Percentiles rank a stretch among this genome's conserved stretches.
Evolutionary conservation across 2,797 vertebrate species (phyloP).

Genomic region (Gambusia yucatana): DNA sequence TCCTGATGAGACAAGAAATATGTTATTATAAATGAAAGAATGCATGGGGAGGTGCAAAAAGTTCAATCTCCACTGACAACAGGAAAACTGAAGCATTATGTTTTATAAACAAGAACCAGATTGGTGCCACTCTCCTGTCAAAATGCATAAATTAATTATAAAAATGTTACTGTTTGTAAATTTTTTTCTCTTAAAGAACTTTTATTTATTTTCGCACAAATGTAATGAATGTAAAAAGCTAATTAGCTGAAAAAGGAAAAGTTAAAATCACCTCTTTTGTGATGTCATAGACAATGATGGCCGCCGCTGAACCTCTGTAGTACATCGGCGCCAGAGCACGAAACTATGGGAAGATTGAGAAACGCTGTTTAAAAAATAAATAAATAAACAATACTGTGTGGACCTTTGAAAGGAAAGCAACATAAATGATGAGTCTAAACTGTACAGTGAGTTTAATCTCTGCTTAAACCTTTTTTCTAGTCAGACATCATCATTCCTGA

Average conservation of each 20-base stretch:
- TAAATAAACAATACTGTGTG: constrained; percentile 1
- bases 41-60: neutral
- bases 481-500: constrained; percentile 6
- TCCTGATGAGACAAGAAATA: constrained; percentile 80
- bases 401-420: constrained; percentile 12
- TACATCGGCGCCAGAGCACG: constrained; percentile 98
- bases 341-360: constrained; percentile 82
- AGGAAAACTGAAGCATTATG: neutral
- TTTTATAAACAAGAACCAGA: neutral
- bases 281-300: constrained; percentile 98
- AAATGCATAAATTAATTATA: neutral
- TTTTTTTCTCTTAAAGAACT: neutral
- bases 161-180: neutral
- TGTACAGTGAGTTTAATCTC: constrained; percentile 9
- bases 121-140: neutral
- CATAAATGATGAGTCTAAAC: neutral
- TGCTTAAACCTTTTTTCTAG: neutral
- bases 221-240: neutral
- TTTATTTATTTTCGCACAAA: neutral
- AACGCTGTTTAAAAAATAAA: neutral
- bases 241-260: constrained; percentile 5
- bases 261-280: constrained; percentile 91
- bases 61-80: neutral
- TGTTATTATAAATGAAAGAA: constrained; percentile 2
- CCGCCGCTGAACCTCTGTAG: constrained; percentile 96